Conservation (phyloP, 2,888 invertebrate species). For the Tipula confusa region DNA sequence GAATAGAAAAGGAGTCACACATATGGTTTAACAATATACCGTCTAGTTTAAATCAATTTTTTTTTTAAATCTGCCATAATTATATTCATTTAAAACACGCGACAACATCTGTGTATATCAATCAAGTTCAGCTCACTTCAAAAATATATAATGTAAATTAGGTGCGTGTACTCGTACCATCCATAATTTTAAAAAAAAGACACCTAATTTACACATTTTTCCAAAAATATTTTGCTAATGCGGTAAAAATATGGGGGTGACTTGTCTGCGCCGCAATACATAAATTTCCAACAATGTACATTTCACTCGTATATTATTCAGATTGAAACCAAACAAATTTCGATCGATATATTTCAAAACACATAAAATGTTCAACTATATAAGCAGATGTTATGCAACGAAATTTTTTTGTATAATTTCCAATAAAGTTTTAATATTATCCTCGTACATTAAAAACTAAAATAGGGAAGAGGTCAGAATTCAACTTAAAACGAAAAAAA, state of each 20-base stretch:
- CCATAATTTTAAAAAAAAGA: background rate
- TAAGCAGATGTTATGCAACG: background rate
- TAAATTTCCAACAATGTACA: background rate
- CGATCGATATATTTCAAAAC: background rate
- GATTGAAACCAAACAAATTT: constrained; percentile 3
- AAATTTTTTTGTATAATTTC: background rate
- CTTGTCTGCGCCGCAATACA: background rate
- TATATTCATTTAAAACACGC: background rate
- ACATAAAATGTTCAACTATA: background rate
- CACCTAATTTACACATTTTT: constrained; percentile 8
- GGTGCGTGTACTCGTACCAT: background rate
- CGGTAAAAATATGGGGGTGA: background rate
- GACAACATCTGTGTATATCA: background rate
- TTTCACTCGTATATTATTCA: background rate
- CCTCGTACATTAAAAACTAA: background rate
- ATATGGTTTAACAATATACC: no score
- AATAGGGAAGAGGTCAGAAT: background rate
- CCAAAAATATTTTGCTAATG: background rate
- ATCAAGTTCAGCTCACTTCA: background rate
- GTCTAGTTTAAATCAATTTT: background rate
- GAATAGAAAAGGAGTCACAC: no score
- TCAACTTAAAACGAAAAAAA: background rate
- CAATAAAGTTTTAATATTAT: background rate
- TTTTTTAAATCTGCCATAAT: background rate
- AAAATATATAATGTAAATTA: background rate